Conservation (phyloP, 2,113 vertebrate species). For the Reinhardtius hippoglossoides region DNA sequence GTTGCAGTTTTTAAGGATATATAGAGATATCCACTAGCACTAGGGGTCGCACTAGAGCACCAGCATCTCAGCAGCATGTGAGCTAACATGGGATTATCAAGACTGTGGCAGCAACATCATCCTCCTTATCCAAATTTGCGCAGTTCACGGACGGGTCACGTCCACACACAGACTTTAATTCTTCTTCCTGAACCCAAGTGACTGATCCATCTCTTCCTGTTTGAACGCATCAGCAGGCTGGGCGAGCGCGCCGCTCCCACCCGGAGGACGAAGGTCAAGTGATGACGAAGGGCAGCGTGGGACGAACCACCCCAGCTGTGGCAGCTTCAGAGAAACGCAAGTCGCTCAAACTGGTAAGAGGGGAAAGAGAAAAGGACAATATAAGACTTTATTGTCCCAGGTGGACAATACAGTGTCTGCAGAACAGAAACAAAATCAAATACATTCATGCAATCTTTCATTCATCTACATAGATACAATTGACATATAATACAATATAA, state of each 20-base stretch:
- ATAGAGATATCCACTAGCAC: too few relatives aligned
- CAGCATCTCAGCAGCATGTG: background rate
- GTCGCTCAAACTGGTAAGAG: constrained; percentile 88
- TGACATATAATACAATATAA: too few relatives aligned
- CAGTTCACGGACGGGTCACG: background rate
- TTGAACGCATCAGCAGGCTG: constrained; percentile 42
- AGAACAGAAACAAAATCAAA: too few relatives aligned
- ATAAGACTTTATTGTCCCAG: background rate
- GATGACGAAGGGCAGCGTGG: constrained; percentile 54
- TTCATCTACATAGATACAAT: too few relatives aligned
- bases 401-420: too few relatives aligned
- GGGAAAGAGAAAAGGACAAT: background rate
- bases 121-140: background rate
- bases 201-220: background rate
- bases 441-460: too few relatives aligned
- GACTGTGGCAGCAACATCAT: background rate
- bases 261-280: constrained; percentile 72
- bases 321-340: constrained; percentile 85
- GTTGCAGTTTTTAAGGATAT: background rate
- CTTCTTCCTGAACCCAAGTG: background rate
- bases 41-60: too few relatives aligned
- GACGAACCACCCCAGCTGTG: constrained; percentile 77
- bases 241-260: constrained; percentile 77
- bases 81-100: background rate
- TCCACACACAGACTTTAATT: background rate